Conservation (phyloP, 1,140 invertebrate species). For the Papilio polyxenes region DNA sequence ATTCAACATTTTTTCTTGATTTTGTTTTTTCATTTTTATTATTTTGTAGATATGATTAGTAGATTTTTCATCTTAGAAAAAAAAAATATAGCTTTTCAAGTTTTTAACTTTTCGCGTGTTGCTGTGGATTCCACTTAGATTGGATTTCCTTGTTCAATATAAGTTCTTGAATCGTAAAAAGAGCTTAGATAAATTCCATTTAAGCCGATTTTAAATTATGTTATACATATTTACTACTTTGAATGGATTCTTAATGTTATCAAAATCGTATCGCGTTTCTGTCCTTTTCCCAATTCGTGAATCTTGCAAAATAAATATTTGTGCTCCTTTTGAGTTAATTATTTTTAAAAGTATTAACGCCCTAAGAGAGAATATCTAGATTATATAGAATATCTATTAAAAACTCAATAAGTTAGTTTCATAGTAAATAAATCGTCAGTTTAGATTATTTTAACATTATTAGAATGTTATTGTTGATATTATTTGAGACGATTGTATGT, state of each 20-base stretch:
- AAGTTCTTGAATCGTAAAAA: constrained; percentile 1
- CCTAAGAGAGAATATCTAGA: no score
- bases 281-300: no score
- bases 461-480: no score
- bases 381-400: no score
- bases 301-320: no score
- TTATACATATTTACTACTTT: background rate
- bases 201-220: background rate
- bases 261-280: no score
- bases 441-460: no score
- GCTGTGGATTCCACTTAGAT: background rate
- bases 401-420: no score
- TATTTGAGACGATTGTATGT: no score
- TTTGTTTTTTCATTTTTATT: background rate
- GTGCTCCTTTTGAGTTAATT: no score
- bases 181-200: background rate
- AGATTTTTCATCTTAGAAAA: background rate
- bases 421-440: no score
- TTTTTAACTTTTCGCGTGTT: constrained; percentile 4
- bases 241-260: background rate
- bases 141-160: constrained; percentile 19
- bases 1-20: background rate
- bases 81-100: background rate
- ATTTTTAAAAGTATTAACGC: no score
- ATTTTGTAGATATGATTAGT: background rate